phyloP scores from a whole-genome alignment of 2,888 invertebrate species.

The Gnatocerus cornutus region DNA sequence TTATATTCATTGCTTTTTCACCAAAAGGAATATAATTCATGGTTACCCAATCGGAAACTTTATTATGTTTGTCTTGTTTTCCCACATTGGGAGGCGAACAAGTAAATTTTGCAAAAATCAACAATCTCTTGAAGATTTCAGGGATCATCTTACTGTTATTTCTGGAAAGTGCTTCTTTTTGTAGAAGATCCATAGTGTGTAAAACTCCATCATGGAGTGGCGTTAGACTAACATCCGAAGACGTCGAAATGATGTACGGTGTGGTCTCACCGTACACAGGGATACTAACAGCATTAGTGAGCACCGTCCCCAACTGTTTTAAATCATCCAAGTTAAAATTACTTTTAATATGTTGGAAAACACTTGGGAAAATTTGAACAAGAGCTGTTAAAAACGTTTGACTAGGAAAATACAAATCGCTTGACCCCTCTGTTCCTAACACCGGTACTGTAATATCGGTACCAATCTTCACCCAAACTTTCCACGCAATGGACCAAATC shows the following conservation, averaged over 20 bases:
- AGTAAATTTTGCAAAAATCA: slow-evolving; percentile 81
- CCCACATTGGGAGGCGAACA: slow-evolving; percentile 78
- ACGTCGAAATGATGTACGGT: slow-evolving; percentile 82
- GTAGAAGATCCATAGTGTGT: slow-evolving; percentile 90
- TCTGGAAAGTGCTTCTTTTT: slow-evolving; percentile 81
- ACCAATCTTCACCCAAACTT: slow-evolving; percentile 92
- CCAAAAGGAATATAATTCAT: slow-evolving; percentile 92
- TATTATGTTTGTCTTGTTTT: slow-evolving; percentile 72
- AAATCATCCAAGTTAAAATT: slow-evolving; percentile 84
- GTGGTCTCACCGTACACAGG: slow-evolving; percentile 87
- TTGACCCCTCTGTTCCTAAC: slow-evolving; percentile 62
- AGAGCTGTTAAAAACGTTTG: slow-evolving; percentile 95
- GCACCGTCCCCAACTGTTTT: slow-evolving; percentile 83
- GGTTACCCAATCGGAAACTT: slow-evolving; percentile 81
- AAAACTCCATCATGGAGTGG: slow-evolving; percentile 89
- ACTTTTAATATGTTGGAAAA: slow-evolving; percentile 87
- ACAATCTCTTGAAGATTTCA: slow-evolving; percentile 78
- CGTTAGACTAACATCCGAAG: slow-evolving; percentile 86
- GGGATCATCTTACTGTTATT: slow-evolving; percentile 77
- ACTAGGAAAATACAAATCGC: slow-evolving; percentile 88
- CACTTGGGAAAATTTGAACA: slow-evolving; percentile 95
- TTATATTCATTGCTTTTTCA: slow-evolving; percentile 84
- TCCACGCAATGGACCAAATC: slow-evolving; percentile 89
- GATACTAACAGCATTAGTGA: slow-evolving; percentile 85
- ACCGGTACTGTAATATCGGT: slow-evolving; percentile 81